phyloP scores from a whole-genome alignment of 2,888 invertebrate species.

The Agapostemon virescens region DNA sequence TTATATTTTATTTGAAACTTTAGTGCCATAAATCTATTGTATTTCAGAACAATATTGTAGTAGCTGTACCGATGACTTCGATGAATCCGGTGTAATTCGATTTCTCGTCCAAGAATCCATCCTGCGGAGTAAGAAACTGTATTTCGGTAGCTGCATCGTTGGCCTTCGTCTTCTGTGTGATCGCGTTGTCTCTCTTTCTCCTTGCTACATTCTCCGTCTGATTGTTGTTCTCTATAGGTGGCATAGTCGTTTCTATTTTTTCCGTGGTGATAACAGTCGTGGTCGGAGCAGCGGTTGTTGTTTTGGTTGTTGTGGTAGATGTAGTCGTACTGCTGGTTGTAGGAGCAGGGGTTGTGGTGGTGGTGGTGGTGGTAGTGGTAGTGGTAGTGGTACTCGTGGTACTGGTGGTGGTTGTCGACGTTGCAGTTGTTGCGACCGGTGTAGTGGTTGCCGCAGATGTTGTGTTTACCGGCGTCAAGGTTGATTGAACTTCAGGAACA shows the following conservation, averaged over 20 bases:
- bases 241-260: constrained; percentile 51
- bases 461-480: constrained; percentile 30
- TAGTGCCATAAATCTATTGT: too few relatives aligned
- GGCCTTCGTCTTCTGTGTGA: constrained; percentile 74
- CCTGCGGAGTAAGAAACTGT: constrained; percentile 81
- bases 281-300: constrained; percentile 39
- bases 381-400: too few relatives aligned
- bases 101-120: constrained; percentile 88
- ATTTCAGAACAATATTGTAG: not conserved
- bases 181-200: constrained; percentile 67
- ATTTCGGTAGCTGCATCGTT: constrained; percentile 71
- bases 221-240: constrained; percentile 36
- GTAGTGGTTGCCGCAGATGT: constrained; percentile 46
- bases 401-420: constrained; percentile 52
- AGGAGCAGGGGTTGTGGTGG: not conserved
- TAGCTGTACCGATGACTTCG: constrained; percentile 87
- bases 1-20: too few relatives aligned
- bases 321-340: constrained; percentile 9
- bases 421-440: constrained; percentile 59
- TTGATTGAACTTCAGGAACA: constrained; percentile 70
- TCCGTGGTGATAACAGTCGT: constrained; percentile 39
- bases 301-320: not conserved
- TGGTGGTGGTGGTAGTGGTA: not conserved
- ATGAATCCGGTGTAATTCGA: constrained; percentile 93
- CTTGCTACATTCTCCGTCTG: constrained; percentile 54